A percentile compares a stretch with the other conserved stretches of the same genome.
Evolutionary conservation across 2,797 vertebrate species (phyloP).

Genomic region (Potorous gilbertii): DNA sequence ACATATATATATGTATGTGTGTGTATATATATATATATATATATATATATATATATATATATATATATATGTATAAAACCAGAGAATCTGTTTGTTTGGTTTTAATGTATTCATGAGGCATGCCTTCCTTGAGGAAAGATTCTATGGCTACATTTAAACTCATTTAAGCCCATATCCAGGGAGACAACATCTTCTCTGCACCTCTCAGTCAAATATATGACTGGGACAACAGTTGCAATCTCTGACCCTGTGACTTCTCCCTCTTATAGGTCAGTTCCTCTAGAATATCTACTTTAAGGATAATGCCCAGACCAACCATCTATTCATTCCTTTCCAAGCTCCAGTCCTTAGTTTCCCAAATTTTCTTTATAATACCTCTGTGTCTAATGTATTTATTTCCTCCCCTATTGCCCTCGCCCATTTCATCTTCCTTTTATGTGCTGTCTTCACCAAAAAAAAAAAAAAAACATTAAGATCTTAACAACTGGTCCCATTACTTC

Average conservation of each 20-base stretch:
- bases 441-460: neutral
- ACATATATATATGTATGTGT: too few species aligned
- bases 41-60: too few species aligned
- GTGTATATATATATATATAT: too few species aligned
- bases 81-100: neutral
- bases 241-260: neutral
- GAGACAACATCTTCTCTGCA: neutral
- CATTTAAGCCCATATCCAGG: neutral
- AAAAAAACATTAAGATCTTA: neutral
- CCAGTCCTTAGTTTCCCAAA: neutral
- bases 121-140: neutral
- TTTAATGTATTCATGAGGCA: neutral
- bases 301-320: neutral
- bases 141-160: neutral
- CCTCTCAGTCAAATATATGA: neutral
- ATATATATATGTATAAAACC: too few species aligned
- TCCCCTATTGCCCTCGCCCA: too few species aligned
- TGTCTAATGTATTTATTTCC: neutral
- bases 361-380: neutral
- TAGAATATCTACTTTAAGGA: neutral
- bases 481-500: neutral
- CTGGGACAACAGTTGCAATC: neutral
- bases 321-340: neutral
- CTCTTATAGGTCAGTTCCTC: neutral
- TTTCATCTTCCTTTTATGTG: neutral